A percentile compares a stretch with the other conserved stretches of the same genome.
Conservation (phyloP, 1,140 invertebrate genomes). For the Drosophila aff. region DNA sequence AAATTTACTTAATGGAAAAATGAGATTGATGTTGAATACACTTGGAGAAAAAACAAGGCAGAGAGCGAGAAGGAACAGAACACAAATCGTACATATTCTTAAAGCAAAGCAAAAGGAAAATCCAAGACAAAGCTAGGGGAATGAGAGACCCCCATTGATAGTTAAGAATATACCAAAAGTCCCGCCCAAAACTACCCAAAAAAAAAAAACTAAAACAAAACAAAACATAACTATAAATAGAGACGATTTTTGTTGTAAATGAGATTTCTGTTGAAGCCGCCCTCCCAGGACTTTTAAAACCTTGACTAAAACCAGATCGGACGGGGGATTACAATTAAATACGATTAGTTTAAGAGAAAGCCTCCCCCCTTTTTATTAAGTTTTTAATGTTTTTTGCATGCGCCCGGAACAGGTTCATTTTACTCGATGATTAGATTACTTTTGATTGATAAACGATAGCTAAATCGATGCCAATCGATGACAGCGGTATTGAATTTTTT, state of each 20-base stretch:
- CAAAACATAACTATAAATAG: slow-evolving; percentile 10
- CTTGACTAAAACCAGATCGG: slow-evolving; percentile 57
- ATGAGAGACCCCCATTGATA: slow-evolving; percentile 13
- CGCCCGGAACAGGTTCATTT: slow-evolving; percentile 26
- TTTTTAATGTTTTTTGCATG: slow-evolving; percentile 36
- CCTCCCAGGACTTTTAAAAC: slow-evolving; percentile 50
- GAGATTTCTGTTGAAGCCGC: slow-evolving; percentile 39
- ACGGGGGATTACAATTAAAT: slow-evolving; percentile 3
- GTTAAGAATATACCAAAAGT: slow-evolving; percentile 35
- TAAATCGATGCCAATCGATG: neutral
- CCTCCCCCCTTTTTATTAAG: slow-evolving; percentile 12
- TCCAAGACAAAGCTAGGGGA: slow-evolving; percentile 45
- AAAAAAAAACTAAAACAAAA: neutral
- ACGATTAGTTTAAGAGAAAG: slow-evolving; percentile 22
- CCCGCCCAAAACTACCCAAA: slow-evolving; percentile 15
- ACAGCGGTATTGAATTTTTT: slow-evolving; percentile 21
- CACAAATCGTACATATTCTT: slow-evolving; percentile 41
- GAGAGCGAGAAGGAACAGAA: slow-evolving; percentile 1
- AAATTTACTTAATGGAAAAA: slow-evolving; percentile 69
- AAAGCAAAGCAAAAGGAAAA: slow-evolving; percentile 34
- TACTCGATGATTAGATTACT: slow-evolving; percentile 22
- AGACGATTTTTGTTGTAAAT: slow-evolving; percentile 71
- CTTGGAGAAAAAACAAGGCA: slow-evolving; percentile 35
- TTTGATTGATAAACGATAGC: slow-evolving; percentile 22
- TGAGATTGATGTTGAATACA: slow-evolving; percentile 76